Conservation (phyloP, 2,113 vertebrate species). For the Cyprinodon variegatus region DNA sequence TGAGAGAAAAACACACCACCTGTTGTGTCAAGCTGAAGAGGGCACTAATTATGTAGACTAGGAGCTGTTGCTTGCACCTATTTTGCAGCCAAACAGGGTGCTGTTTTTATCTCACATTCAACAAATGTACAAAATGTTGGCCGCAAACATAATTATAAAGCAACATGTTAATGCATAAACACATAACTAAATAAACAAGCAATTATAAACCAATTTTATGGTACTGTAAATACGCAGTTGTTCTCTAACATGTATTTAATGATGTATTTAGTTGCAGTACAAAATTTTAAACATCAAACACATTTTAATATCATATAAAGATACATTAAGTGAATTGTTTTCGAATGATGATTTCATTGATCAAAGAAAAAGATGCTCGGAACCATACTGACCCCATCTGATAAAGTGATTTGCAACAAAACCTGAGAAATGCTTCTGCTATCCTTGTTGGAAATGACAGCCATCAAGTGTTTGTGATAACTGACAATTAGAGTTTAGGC, state of each 20-base stretch:
- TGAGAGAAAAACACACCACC: constrained; percentile 59
- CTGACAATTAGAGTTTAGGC: background rate
- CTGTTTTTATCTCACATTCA: constrained; percentile 18
- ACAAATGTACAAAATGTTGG: background rate
- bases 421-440: too few relatives aligned
- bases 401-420: background rate
- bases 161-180: background rate
- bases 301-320: background rate
- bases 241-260: background rate
- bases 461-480: background rate
- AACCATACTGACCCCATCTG: background rate
- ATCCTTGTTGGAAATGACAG: too few relatives aligned
- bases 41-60: constrained; percentile 11
- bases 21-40: constrained; percentile 36
- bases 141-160: constrained; percentile 24
- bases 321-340: background rate
- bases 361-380: background rate
- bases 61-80: background rate
- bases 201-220: constrained; percentile 39
- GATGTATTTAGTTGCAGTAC: background rate
- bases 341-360: background rate
- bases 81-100: background rate
- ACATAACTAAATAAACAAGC: background rate
- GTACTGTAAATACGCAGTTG: background rate
- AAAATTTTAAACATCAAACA: background rate